A percentile compares a stretch with the other conserved stretches of the same genome.
Evolutionary conservation across 53 echinoderm and acorn worm species (phyloP).

Genomic region (Glandiceps talaboti): DNA sequence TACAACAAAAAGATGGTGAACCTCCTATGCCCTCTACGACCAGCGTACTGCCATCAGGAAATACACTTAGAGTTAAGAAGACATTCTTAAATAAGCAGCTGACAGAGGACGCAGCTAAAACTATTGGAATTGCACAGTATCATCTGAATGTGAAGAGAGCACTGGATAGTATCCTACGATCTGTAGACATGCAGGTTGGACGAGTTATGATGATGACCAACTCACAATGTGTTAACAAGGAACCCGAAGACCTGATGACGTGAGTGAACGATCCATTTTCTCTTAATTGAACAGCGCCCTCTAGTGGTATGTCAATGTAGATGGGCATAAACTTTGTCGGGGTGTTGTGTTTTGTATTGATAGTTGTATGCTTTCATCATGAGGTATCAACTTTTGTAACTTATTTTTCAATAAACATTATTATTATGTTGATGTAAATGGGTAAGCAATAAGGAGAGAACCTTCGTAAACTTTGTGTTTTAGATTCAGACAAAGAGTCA

Average conservation of each 20-base stretch:
- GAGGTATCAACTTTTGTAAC: no score
- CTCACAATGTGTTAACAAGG: constrained; percentile 87
- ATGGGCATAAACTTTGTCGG: no score
- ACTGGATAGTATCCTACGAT: constrained; percentile 62
- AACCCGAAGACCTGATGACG: constrained; percentile 99
- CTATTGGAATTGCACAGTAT: constrained; percentile 69
- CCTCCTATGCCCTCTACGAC: constrained; percentile 98
- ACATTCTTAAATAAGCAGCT: constrained; percentile 96
- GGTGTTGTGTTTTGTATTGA: no score
- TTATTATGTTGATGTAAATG: no score
- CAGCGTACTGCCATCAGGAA: constrained; percentile 97
- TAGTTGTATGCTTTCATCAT: no score
- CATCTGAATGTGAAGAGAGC: constrained; percentile 80
- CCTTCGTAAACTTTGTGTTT: no score
- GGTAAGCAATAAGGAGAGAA: no score
- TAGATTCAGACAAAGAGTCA: no score
- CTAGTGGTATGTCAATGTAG: no score
- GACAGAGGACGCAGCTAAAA: constrained; percentile 85
- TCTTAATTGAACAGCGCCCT: no score
- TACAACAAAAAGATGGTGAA: constrained; percentile 86
- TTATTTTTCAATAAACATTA: no score
- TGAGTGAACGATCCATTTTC: constrained; percentile 28
- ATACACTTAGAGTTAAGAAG: constrained; percentile 86
- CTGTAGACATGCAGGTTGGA: constrained; percentile 69
- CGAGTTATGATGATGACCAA: constrained; percentile 93